Base-by-base conservation (phyloP, 1,140 invertebrate species). In the Chironomus tepperi region DNA sequence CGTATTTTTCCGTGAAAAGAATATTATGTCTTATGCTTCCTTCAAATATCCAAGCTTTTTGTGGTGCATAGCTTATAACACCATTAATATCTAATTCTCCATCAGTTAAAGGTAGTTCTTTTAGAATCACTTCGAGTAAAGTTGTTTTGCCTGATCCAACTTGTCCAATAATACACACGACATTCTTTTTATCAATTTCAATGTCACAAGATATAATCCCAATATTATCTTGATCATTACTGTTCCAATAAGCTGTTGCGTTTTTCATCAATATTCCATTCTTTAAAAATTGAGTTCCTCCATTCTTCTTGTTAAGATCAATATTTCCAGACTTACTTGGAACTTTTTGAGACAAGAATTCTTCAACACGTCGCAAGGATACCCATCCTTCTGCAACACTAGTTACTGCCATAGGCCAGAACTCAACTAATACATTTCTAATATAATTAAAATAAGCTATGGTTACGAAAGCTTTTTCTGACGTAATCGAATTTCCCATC, bases 131-230 rank as follows among this genome's bases (percentile, higher is more conserved):
- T 78, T 93, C 86, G 0, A 93, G 80, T 0, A 93, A 77, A 0
- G 82, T 91, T 16, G 88, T 89, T 85, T 96, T 96, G 12, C 94
- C 93, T 7, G 89, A 85, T n/a, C 93, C 93, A 16, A 96, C 90
- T 73, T 89, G 86, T 24, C 94, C 94, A 67, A 93, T 85, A 0
- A 93, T 84, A 1, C 88, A 88, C 3, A 90, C 78, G 82, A 76
- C 88, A 84, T 8, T 86, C 85, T 7, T 85, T 80, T 12, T 57
- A 75, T 79, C 80, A 0, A 88, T 83, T 2, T 79, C 80, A 1
- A 90, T 79, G 42, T 81, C 84, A 2, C 90, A 79, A 24, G 88
- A 83, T 65, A 82, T 83, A 0, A 85, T 74, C 10, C 76, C 75
- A 0, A 76, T 77, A 42, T 80, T 81, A 12, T n/a, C n/a, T 73